A percentile compares a stretch with the other conserved stretches of the same genome.
Evolutionary conservation across 2,797 vertebrate species (phyloP).

Genomic region (Ambastaia sidthimunki): DNA sequence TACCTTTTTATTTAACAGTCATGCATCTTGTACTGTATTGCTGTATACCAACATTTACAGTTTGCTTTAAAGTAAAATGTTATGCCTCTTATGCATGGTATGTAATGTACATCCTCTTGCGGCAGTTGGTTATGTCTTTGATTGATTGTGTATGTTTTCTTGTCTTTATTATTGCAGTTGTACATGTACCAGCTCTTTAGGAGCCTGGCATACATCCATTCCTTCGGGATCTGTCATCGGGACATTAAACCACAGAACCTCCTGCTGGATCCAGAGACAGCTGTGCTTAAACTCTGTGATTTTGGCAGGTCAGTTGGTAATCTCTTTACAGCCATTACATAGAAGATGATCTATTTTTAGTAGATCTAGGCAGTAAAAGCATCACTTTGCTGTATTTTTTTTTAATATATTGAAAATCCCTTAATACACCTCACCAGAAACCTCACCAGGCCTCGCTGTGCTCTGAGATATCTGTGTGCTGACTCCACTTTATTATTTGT

Average conservation of each 20-base stretch:
- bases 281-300: conserved; percentile 98
- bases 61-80: not conserved
- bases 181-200: conserved; percentile 99
- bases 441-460: conserved; percentile 14
- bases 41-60: not conserved
- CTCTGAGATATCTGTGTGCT: conserved; percentile 25
- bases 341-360: not conserved
- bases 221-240: conserved; percentile 99
- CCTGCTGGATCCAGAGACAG: conserved; percentile 98
- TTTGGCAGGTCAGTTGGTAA: conserved; percentile 91
- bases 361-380: conserved; percentile 26
- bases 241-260: conserved; percentile 99
- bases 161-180: conserved; percentile 78
- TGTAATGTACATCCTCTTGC: not conserved
- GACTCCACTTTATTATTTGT: conserved; percentile 16
- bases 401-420: conserved; percentile 29
- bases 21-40: not conserved
- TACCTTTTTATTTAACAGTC: too few species aligned
- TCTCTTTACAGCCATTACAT: conserved; percentile 15
- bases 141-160: conserved; percentile 25
- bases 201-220: conserved; percentile 99
- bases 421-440: conserved; percentile 14
- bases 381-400: conserved; percentile 17
- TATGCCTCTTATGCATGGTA: not conserved
- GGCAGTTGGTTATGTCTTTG: not conserved